Evolutionary conservation across 2,888 invertebrate genomes (phyloP), one percentile per base, ranked within the genome.

Genomic region (Sicus ferrugineus): DNA sequence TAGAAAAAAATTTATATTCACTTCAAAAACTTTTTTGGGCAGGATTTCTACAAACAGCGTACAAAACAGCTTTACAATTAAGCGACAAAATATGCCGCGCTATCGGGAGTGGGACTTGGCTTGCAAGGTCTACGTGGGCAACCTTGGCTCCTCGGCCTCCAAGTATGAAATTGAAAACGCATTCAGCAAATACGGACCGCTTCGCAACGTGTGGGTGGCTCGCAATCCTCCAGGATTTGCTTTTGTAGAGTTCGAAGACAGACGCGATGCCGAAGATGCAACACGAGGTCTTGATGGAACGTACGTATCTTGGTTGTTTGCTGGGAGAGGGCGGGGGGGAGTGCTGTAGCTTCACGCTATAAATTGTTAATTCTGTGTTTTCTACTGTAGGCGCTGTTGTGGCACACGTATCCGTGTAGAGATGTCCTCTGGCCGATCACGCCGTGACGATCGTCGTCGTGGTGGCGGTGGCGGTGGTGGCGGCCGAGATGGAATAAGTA

Each of bases 121-220:
- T 63, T 94, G 93, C 84, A 95, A 95, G 86, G 94, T 95, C 6
- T 96, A 95, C 83, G 93, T 96, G 46, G 96, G 95, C 48, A 95
- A 95, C 82, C 87, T 96, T 77, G 94, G 95, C 9, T 93, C 92
- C 77, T 94, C 93, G 77, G 94, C 94, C 21, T 93, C 94, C 62
- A 93, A 94, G 83, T 91, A 93, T 81, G 94, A 94, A 85, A 89
- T 93, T 73, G 95, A 95, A 84, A 92, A 91, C 77, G 91, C 92
- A 14, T 95, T 95, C 83, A 89, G 90, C 76, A 92, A 93, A 85
- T 95, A 93, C 83, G 95, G 95, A 2, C 92, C 93, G 2, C 86
- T 95, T 73, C 89, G 92, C 75, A 95, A 94, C 86, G 94, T 95
- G 7, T 96, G 95, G 95, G 94, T 96, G 16, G 95, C 95, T 0